Percentiles rank a stretch among this genome's conserved stretches.
Evolutionary conservation across 2,888 invertebrate species (phyloP).

Genomic region (Stenodera caucasica): DNA sequence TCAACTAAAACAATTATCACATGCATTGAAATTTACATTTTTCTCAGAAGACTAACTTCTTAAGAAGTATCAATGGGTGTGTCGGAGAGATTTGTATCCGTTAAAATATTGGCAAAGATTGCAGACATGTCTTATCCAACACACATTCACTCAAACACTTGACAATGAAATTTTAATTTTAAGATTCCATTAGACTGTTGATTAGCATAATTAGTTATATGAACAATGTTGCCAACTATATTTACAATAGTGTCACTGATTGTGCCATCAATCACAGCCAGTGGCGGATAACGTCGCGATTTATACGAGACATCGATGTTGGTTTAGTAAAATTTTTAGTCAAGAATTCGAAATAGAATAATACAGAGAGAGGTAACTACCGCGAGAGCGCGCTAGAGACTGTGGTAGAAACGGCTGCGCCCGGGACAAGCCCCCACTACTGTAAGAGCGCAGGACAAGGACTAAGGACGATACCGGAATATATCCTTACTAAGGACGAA

Average conservation of each 20-base stretch:
- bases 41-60: not conserved
- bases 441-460: slow-evolving; percentile 44
- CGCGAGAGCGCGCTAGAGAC: slow-evolving; percentile 47
- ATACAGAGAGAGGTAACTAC: slow-evolving; percentile 30
- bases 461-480: slow-evolving; percentile 38
- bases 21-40: slow-evolving; percentile 4
- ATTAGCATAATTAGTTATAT: not conserved
- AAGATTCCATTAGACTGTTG: not conserved
- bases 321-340: slow-evolving; percentile 5
- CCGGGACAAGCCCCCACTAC: slow-evolving; percentile 55
- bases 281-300: slow-evolving; percentile 15
- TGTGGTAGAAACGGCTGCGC: slow-evolving; percentile 54
- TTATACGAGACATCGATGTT: slow-evolving; percentile 2
- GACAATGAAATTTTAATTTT: not conserved
- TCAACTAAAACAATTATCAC: not conserved
- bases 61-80: slow-evolving; percentile 23
- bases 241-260: slow-evolving; percentile 9
- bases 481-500: slow-evolving; percentile 21
- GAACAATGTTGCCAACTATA: not conserved
- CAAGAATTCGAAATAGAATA: slow-evolving; percentile 1
- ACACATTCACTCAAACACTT: slow-evolving; percentile 5
- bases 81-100: slow-evolving; percentile 20
- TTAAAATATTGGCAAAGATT: not conserved
- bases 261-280: slow-evolving; percentile 23
- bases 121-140: not conserved